phyloP scores from a whole-genome alignment of 1,140 invertebrate species.

The Spodoptera frugiperda region DNA sequence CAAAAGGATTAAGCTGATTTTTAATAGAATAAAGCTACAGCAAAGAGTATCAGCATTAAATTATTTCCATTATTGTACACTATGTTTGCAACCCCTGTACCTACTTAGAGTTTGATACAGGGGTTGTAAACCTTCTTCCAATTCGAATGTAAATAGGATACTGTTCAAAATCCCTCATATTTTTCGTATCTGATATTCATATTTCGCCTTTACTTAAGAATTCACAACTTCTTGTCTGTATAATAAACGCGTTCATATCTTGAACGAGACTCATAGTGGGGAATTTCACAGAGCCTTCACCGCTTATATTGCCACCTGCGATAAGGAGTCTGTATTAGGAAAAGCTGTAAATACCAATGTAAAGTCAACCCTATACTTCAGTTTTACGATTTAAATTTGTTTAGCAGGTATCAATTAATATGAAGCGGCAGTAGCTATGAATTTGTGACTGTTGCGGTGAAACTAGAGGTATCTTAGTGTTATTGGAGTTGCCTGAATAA shows the following conservation, averaged over 20 bases:
- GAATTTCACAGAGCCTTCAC: conserved; percentile 59
- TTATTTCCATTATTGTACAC: too few relatives aligned
- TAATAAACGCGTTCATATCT: conserved; percentile 55
- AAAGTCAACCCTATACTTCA: conserved; percentile 52
- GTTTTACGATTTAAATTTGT: conserved; percentile 47
- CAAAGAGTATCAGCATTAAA: background rate
- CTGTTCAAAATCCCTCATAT: conserved; percentile 24
- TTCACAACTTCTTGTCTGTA: conserved; percentile 54
- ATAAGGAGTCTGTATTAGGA: conserved; percentile 67
- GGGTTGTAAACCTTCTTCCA: conserved; percentile 25
- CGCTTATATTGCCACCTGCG: conserved; percentile 65
- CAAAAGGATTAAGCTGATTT: too few relatives aligned
- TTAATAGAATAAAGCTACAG: background rate
- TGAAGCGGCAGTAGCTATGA: conserved; percentile 48
- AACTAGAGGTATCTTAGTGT: conserved; percentile 60
- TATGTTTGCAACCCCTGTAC: background rate
- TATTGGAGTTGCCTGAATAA: conserved; percentile 55
- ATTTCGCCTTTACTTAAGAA: conserved; percentile 47
- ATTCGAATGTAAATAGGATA: conserved; percentile 24
- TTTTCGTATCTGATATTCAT: conserved; percentile 47
- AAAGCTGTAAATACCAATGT: conserved; percentile 39
- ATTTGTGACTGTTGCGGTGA: conserved; percentile 62
- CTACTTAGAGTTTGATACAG: background rate
- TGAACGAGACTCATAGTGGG: conserved; percentile 47
- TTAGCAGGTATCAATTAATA: conserved; percentile 56